A percentile compares a stretch with the other conserved stretches of the same genome.
Conservation (phyloP, 2,797 vertebrate genomes). For the Sebastiscus tertius region DNA sequence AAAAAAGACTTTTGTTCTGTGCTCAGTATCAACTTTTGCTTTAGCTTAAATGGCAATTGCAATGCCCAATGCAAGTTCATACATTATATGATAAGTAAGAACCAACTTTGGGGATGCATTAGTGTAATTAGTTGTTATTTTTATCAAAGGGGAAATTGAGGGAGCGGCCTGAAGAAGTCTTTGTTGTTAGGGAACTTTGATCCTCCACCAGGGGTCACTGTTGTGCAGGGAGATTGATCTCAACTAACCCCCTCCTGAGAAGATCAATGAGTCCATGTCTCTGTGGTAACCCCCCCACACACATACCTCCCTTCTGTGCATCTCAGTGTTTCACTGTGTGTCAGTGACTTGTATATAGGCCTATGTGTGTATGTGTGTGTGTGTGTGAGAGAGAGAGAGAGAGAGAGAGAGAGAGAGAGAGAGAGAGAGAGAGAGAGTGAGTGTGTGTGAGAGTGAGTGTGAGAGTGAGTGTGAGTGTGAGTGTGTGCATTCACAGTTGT, state of each 20-base stretch:
- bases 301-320: slow-evolving; percentile 28
- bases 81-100: neutral
- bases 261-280: slow-evolving; percentile 71
- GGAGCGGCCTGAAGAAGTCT: slow-evolving; percentile 2
- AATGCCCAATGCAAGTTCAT: neutral
- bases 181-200: slow-evolving; percentile 60
- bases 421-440: neutral
- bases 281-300: slow-evolving; percentile 14
- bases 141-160: neutral
- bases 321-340: slow-evolving; percentile 23
- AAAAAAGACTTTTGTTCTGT: neutral
- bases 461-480: too few relatives aligned
- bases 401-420: neutral
- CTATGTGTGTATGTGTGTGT: neutral
- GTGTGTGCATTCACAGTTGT: slow-evolving; percentile 2
- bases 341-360: slow-evolving; percentile 7
- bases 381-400: neutral
- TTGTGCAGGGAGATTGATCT: slow-evolving; percentile 78
- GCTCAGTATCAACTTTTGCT: neutral
- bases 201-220: slow-evolving; percentile 80
- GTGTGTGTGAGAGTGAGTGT: too few relatives aligned
- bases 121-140: neutral
- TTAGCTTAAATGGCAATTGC: neutral
- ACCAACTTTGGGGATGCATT: neutral
- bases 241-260: slow-evolving; percentile 48